Evolutionary conservation across 2,888 invertebrate species (phyloP).

Genomic region (Thereva unica): DNA sequence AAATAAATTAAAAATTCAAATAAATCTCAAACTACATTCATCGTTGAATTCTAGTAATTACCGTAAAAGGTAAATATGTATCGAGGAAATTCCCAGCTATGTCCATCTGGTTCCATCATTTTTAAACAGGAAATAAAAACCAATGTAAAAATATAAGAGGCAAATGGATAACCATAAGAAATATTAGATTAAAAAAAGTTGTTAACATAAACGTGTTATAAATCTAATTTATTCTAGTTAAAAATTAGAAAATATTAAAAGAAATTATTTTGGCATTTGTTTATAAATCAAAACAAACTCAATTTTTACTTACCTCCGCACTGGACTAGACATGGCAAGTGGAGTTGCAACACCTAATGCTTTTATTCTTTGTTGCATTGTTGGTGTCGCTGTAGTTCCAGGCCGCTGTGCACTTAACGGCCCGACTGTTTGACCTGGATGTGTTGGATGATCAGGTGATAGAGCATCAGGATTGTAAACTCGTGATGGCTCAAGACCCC

Average conservation of each 20-base stretch:
- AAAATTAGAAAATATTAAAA: constrained; percentile 14
- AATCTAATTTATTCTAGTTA: too few species aligned
- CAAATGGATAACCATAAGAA: constrained; percentile 36
- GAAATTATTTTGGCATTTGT: constrained; percentile 8
- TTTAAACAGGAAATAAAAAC: constrained; percentile 38
- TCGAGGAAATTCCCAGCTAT: constrained; percentile 50
- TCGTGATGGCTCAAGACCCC: constrained; percentile 68
- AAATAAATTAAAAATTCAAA: constrained; percentile 16
- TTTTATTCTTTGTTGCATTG: constrained; percentile 89
- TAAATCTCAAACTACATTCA: constrained; percentile 30
- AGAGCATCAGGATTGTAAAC: constrained; percentile 66
- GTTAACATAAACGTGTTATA: too few species aligned
- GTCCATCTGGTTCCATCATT: constrained; percentile 52
- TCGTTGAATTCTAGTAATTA: constrained; percentile 41
- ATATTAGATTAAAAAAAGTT: constrained; percentile 31
- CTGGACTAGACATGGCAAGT: constrained; percentile 83
- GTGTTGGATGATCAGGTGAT: constrained; percentile 64
- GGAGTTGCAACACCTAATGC: constrained; percentile 89
- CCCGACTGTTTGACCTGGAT: constrained; percentile 49
- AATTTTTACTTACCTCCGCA: constrained; percentile 70
- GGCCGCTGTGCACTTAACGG: constrained; percentile 61
- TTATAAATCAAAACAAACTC: constrained; percentile 6
- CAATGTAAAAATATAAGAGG: constrained; percentile 34
- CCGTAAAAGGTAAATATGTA: constrained; percentile 47
- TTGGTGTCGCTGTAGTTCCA: constrained; percentile 67